These are phyloP conservation scores for Nettapus auritus DNA, from an alignment of 2,113 vertebrate species.

Conservation along the genomic window DNA sequence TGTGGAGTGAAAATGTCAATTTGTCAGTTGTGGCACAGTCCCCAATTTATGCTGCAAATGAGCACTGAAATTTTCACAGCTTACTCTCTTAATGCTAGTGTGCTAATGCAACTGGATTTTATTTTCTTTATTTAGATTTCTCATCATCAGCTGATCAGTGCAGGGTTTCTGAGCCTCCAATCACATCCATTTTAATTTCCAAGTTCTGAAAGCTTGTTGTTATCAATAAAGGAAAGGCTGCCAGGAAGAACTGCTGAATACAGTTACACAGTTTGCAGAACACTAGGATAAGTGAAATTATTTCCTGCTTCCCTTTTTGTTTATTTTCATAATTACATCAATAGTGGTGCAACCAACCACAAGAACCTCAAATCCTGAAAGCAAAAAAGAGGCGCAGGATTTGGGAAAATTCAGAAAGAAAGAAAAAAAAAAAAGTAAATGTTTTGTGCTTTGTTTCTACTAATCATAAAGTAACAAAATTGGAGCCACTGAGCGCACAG, in stretches of 20 bases:
- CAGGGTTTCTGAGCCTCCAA: neutral
- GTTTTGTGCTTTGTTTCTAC: neutral
- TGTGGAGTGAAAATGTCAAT: constrained; percentile 3
- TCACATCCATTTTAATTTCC: neutral
- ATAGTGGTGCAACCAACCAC: neutral
- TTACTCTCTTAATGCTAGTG: neutral
- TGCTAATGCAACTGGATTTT: constrained; percentile 3
- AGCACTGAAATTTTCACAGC: constrained; percentile 33
- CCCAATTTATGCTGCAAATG: constrained; percentile 18
- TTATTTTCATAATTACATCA: constrained; percentile 24
- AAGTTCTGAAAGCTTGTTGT: neutral
- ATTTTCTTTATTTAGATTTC: neutral
- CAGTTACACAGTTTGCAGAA: neutral
- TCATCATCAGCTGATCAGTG: neutral
- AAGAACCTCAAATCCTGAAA: neutral
- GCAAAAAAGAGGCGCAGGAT: neutral
- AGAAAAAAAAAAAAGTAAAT: neutral
- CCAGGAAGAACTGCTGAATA: neutral
- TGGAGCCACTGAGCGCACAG: neutral
- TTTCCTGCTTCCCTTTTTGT: constrained; percentile 18
- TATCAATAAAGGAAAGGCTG: neutral
- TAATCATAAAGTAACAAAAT: neutral
- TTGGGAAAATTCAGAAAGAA: neutral
- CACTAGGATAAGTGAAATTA: neutral
- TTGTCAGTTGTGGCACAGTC: neutral